These are phyloP conservation scores for Camarhynchus parvulus DNA, from an alignment of 2,113 vertebrate species.

Conservation along the genomic window DNA sequence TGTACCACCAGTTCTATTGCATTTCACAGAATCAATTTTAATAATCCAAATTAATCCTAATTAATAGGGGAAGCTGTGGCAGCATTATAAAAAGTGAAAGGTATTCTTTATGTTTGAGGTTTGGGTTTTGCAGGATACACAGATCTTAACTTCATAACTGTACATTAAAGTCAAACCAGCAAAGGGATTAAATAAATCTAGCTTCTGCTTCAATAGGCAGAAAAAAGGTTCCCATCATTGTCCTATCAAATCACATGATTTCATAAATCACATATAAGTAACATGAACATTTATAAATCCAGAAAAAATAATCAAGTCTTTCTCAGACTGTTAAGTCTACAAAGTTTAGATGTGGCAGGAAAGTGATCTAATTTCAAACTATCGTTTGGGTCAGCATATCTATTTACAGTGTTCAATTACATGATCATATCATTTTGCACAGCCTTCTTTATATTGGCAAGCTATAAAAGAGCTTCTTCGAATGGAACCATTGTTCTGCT, in stretches of 20 bases:
- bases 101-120: neutral
- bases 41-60: slow-evolving; percentile 2
- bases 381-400: slow-evolving; percentile 14
- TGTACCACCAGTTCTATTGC: slow-evolving; percentile 12
- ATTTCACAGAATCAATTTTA: slow-evolving; percentile 25
- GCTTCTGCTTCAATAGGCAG: neutral
- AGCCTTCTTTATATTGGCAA: slow-evolving; percentile 70
- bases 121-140: neutral
- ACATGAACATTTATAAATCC: neutral
- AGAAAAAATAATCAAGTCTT: slow-evolving; percentile 29
- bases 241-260: neutral
- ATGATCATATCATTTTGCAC: slow-evolving; percentile 60
- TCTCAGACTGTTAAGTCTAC: slow-evolving; percentile 3
- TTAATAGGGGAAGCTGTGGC: slow-evolving; percentile 19
- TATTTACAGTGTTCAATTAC: slow-evolving; percentile 62
- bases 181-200: neutral
- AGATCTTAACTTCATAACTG: neutral
- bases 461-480: slow-evolving; percentile 52
- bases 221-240: neutral
- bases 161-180: neutral
- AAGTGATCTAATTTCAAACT: slow-evolving; percentile 50
- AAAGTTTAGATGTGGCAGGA: slow-evolving; percentile 38
- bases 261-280: neutral
- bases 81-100: neutral
- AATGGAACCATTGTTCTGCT: slow-evolving; percentile 61